Evolutionary conservation across 2,888 invertebrate species (phyloP), one percentile per base, ranked within the genome.

Genomic region (Dryobotodes eremita): DNA sequence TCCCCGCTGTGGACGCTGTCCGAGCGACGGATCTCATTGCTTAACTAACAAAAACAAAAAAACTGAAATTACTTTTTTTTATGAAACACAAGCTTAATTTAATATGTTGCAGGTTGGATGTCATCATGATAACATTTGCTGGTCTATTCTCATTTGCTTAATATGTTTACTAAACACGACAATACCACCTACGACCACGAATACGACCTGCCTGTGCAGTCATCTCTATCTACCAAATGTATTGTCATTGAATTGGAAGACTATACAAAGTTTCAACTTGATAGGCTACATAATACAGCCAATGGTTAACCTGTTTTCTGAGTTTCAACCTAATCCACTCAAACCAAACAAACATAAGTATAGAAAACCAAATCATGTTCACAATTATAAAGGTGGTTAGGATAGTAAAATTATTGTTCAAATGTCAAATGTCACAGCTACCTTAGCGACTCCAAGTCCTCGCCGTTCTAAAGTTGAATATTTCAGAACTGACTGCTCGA

Each of bases 371-470:
- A 15, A 66, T n/a, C 53, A 26, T 26, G 8, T 26, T 69, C 1
- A 53, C 23, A 31, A 53, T 53, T 53, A n/a, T 26, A 55, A 55
- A 50, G 6, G 20, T 42, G 17, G 66, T 20, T n/a, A 4, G 48
- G 8, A 46, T 46, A 42, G 1, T 53, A 20, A 69, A 68, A 70
- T 53, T 23, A 31, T 50, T 50, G 50, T 69, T 53, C 31, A 50
- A 53, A 61, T 36, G 26, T 66, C 10, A 66, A 55, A 61, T 26
- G 26, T 42, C 4, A 50, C 10, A 57, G 8, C 1, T 97, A 99
- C 99, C 98, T 98, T 99, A 62, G 98, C 98, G 70, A 99, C 98
- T 53, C 99, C 99, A 55, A 99, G 97, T 17, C 99, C 98, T 94
- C 98, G 98, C 81, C 98, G 97, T 91, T 99, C 98, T 8, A 99